Evolutionary conservation across 2,113 vertebrate genomes (phyloP), one percentile per base, ranked within the genome.

Genomic region (Hippocampus barbouri): DNA sequence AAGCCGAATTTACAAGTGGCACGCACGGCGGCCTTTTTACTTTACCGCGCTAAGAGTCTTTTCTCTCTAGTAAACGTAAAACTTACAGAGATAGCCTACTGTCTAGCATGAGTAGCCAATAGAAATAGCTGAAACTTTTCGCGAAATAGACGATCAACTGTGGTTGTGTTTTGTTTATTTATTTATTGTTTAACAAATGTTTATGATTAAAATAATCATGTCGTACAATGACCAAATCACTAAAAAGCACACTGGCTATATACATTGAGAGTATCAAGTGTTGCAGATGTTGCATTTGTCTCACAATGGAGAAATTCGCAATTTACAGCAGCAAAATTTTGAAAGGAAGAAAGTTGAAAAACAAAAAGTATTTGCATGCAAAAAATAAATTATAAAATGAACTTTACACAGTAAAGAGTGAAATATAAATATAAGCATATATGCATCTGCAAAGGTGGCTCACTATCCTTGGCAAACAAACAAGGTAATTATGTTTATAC

Each of bases 1-100:
- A 66, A 74, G 82, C 66, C 53, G 77, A 75, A 73, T 83, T 81
- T 88, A 67, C 77, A 77, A 77, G 79, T 85, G 79, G 83, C 78
- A 83, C 70, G 82, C 84, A 74, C 23, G 16, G 57, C 84, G 84
- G 71, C 80, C 73, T 87, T 88, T 86, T 18, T 84, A 82, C 87
- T 87, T 89, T 78, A 79, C 23, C 1, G 73, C 75, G 71, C 74
- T 69, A 71, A 72, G 73, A 79, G 79, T 74, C 70, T 72, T 69
- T 70, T 76, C 71, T 82, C 78, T 70, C 71, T 71, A 69, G 76
- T 79, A 84, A 87, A 80, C 43, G 70, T 67, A 72, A 77, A 74
- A 77, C 80, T 79, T 81, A 70, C 47, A 73, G 77, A 78, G 74
- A 76, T 81, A 49, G 51, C 69, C 61, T 18, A 15, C 71, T 54